Percentiles rank a stretch among this genome's conserved stretches.
phyloP scores from a whole-genome alignment of 2,797 vertebrate species.

The Buphagus erythrorhynchus region DNA sequence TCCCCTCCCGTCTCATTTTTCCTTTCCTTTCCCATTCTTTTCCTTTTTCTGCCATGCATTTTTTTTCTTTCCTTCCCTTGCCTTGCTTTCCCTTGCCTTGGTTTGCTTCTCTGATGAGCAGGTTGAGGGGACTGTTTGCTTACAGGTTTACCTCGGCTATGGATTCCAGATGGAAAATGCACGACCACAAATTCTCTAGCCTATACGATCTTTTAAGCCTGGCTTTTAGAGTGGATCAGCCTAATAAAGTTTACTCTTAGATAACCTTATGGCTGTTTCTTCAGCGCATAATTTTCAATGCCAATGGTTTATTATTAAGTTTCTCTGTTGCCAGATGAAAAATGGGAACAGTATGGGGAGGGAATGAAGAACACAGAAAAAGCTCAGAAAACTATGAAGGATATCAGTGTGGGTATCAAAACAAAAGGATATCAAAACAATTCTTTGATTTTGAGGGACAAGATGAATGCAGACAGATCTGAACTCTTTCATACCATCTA shows the following conservation, averaged over 20 bases:
- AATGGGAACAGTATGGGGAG: background rate
- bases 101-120: background rate
- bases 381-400: background rate
- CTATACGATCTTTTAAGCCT: background rate
- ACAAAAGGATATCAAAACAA: too few relatives aligned
- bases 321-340: background rate
- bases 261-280: background rate
- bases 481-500: background rate
- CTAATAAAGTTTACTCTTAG: background rate
- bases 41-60: too few relatives aligned
- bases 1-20: too few relatives aligned
- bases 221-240: background rate
- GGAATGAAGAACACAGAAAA: background rate
- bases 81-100: background rate
- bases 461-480: background rate
- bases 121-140: background rate
- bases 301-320: background rate
- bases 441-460: background rate
- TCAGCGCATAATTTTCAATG: background rate
- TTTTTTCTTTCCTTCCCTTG: fast-evolving
- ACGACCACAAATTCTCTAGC: background rate
- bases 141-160: background rate
- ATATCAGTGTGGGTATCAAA: background rate
- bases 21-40: background rate
- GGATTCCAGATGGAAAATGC: constrained; percentile 37